Percentiles rank a stretch among this genome's conserved stretches.
Evolutionary conservation across 2,888 invertebrate species (phyloP).

Genomic region (Lasioglossum leucozonium): DNA sequence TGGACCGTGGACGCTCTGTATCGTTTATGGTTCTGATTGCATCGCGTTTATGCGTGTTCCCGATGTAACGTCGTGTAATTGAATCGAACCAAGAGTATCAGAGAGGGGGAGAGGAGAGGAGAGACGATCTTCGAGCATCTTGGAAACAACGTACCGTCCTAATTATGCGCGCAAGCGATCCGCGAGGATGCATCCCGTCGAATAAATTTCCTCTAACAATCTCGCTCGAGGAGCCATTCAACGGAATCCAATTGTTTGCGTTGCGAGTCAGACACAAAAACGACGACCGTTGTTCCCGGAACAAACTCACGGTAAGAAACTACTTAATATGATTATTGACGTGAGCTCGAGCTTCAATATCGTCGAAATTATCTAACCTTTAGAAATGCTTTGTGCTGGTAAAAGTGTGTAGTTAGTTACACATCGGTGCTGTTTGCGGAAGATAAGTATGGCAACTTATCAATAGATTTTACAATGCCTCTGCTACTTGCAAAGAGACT

Average conservation of each 20-base stretch:
- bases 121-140: not conserved
- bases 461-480: not conserved
- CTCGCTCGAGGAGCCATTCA: not conserved
- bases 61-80: not conserved
- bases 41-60: conserved; percentile 4
- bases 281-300: not conserved
- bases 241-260: not conserved
- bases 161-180: not conserved
- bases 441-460: not conserved
- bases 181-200: not conserved
- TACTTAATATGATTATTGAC: not conserved
- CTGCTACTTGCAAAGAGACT: too few species aligned
- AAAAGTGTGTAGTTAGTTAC: not conserved
- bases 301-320: not conserved
- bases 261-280: not conserved
- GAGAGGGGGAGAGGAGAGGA: not conserved
- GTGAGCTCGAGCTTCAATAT: not conserved
- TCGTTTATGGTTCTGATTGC: conserved; percentile 42
- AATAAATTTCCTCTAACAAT: conserved; percentile 3
- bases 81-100: not conserved
- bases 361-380: not conserved
- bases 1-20: conserved; percentile 46
- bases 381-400: not conserved
- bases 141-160: not conserved
- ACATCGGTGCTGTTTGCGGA: not conserved